Evolutionary conservation across 2,113 vertebrate genomes (phyloP).

Genomic region (Himantopus leucocephalus): DNA sequence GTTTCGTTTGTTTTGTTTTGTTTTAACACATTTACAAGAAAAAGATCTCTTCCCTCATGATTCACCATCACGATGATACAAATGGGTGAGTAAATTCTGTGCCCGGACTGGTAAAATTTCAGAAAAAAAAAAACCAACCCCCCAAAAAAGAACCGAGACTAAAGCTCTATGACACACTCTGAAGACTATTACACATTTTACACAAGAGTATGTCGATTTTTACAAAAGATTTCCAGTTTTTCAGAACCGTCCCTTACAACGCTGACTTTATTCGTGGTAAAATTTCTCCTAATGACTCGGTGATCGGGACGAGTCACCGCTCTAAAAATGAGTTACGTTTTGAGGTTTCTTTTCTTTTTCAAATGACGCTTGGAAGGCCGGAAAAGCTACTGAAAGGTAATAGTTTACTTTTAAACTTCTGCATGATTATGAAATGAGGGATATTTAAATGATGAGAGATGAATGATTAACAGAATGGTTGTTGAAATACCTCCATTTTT

Average conservation of each 20-base stretch:
- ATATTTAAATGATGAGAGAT: background rate
- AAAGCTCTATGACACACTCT: background rate
- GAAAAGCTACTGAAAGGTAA: background rate
- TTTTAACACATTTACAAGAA: background rate
- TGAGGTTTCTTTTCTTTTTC: background rate
- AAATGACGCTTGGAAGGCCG: background rate
- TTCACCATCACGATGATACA: background rate
- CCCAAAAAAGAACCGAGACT: background rate
- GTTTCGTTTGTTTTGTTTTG: background rate
- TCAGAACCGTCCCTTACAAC: background rate
- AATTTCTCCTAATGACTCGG: background rate
- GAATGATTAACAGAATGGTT: constrained; percentile 7
- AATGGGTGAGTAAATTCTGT: background rate
- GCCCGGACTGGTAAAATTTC: background rate
- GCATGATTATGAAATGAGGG: background rate
- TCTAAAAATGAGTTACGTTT: background rate
- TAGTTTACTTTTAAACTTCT: background rate
- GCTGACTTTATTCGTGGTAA: background rate
- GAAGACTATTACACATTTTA: background rate
- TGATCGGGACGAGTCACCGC: background rate
- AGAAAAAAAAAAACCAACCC: background rate
- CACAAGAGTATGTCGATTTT: too few species aligned
- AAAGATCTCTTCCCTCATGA: background rate
- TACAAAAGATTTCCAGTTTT: background rate
- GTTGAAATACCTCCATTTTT: background rate